Evolutionary conservation across 2,113 vertebrate genomes (phyloP).

Genomic region (Taxidea taxus): DNA sequence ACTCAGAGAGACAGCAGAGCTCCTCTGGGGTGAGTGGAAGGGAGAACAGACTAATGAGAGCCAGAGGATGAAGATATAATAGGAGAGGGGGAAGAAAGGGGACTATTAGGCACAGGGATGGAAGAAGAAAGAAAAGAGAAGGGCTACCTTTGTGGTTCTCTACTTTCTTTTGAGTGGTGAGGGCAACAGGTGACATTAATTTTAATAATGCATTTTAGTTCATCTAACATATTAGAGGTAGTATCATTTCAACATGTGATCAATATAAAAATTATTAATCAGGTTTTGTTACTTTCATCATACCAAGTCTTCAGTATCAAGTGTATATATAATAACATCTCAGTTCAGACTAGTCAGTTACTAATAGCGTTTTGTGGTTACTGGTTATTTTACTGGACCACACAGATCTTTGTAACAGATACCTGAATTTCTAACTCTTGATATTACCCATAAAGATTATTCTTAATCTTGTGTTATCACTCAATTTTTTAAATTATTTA

Average conservation of each 20-base stretch:
- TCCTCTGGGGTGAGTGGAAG: background rate
- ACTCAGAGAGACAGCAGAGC: background rate
- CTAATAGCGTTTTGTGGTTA: background rate
- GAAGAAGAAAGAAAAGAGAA: background rate
- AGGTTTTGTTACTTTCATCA: background rate
- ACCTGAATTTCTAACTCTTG: background rate
- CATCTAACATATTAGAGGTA: background rate
- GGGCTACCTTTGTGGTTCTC: background rate
- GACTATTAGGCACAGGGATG: too few species aligned
- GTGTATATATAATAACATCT: background rate
- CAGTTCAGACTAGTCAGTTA: background rate
- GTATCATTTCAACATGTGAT: background rate
- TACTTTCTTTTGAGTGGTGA: background rate
- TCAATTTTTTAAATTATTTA: background rate
- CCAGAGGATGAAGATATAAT: background rate
- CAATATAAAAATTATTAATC: background rate
- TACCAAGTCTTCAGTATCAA: background rate
- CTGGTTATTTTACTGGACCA: background rate
- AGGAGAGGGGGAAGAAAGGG: too few species aligned
- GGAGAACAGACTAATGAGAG: background rate
- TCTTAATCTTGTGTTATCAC: background rate
- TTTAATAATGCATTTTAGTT: background rate
- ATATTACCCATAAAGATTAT: background rate
- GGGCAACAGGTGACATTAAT: background rate
- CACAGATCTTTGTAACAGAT: background rate